Conservation (phyloP, 2,113 vertebrate species). For the Dicerorhinus sumatrensis region DNA sequence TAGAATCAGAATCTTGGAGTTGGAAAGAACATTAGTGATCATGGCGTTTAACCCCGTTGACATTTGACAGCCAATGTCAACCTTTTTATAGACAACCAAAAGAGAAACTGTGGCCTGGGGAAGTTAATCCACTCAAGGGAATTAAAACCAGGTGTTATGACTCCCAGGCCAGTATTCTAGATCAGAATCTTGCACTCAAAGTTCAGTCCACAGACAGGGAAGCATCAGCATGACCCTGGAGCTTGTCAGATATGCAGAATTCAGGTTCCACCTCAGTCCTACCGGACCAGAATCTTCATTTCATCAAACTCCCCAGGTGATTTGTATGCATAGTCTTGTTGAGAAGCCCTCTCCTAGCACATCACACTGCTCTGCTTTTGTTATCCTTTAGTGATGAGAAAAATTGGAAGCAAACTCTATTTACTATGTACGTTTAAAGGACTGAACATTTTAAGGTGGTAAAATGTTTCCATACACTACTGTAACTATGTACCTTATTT, state of each 20-base stretch:
- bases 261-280: not conserved
- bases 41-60: not conserved
- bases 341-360: not conserved
- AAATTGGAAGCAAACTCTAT: not conserved
- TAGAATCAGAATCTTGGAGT: conserved; percentile 41
- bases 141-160: not conserved
- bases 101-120: conserved; percentile 55
- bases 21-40: not conserved
- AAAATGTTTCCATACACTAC: not conserved
- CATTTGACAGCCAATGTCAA: not conserved
- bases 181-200: not conserved
- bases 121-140: not conserved
- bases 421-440: not conserved
- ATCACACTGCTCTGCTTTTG: not conserved
- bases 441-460: conserved; percentile 3
- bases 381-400: not conserved
- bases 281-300: not conserved
- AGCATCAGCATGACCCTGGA: not conserved
- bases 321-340: no score
- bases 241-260: not conserved
- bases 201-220: not conserved
- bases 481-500: not conserved
- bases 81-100: not conserved
- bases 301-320: not conserved
- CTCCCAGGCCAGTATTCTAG: not conserved